Evolutionary conservation across 2,888 invertebrate genomes (phyloP), one percentile per base, ranked within the genome.

Genomic region (Drosophila gaucha): DNA sequence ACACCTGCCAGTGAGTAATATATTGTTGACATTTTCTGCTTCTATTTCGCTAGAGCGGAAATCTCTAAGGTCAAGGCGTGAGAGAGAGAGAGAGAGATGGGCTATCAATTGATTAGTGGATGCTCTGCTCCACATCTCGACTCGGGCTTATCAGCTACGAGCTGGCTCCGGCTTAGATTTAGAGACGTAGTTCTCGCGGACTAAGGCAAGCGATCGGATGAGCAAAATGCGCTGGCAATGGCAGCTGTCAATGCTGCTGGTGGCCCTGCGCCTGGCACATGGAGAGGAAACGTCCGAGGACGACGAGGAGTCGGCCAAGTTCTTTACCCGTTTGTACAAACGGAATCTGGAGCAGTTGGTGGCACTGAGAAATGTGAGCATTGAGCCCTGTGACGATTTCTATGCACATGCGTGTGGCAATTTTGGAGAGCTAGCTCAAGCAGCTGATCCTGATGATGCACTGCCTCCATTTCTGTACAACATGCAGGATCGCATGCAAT

Each of bases 381-480:
- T 56, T 0, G 80, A 86, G 9, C 86, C 91, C 0, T 90, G 90
- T 33, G 80, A 73, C 3, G 80, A 90, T 63, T 90, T 90, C 58
- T 90, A 90, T 60, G 80, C 79, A 0, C 91, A 90, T 69, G 89
- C 90, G 0, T 90, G 90, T 43, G 90, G 88, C 0, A 86, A 86
- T 49, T 88, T 82, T 22, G 52, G 67, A 0, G 41, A 38, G 10
- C 28, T 46, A 4, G 6, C 24, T 5, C 22, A 22, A 8, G 5
- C 22, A 0, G n/a, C 18, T 3, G 56, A 67, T 10, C 30, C 47
- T 2, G 70, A 76, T 10, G 68, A 72, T 28, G 75, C 78, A 8
- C 55, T 90, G 50, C 79, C 85, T 1, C 90, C 90, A 0, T 89
- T 84, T 55, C 58, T 90, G 14, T 90, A 90, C 44, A 90, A 91